Evolutionary conservation across 1,140 invertebrate genomes (phyloP).

Genomic region (Solenopsis fugax): DNA sequence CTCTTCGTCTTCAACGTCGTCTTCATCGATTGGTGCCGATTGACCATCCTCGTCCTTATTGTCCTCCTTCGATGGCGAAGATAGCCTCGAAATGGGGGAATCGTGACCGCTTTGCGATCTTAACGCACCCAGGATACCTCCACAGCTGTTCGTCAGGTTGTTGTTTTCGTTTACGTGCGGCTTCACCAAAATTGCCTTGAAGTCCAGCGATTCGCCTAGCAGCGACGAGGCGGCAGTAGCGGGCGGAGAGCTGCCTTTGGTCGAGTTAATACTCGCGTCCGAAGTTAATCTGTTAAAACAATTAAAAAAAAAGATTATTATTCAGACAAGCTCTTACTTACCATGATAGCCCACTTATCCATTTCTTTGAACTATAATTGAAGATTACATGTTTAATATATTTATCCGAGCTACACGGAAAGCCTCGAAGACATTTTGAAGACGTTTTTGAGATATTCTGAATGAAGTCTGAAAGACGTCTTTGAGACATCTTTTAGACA

Average conservation of each 20-base stretch:
- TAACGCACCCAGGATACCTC: constrained; percentile 47
- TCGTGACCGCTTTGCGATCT: constrained; percentile 72
- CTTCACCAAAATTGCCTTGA: constrained; percentile 73
- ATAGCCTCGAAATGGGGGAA: constrained; percentile 68
- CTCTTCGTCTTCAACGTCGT: constrained; percentile 80
- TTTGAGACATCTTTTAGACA: background rate
- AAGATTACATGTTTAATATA: background rate
- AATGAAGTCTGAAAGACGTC: background rate
- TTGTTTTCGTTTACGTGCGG: constrained; percentile 83
- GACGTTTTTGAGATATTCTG: background rate
- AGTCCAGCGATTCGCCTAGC: constrained; percentile 66
- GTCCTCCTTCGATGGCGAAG: constrained; percentile 62
- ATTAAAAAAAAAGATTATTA: background rate
- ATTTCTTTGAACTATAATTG: background rate
- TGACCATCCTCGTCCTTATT: constrained; percentile 62
- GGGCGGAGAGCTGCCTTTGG: constrained; percentile 48
- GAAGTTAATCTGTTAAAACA: constrained; percentile 71
- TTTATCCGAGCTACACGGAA: constrained; percentile 2
- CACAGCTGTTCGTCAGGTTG: constrained; percentile 79
- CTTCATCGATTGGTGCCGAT: constrained; percentile 65
- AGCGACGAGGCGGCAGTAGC: constrained; percentile 33
- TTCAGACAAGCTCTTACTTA: background rate
- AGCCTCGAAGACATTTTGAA: constrained; percentile 3
- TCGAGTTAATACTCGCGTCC: constrained; percentile 73
- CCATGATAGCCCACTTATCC: background rate